These are phyloP conservation scores for Anas bernieri DNA, from an alignment of 2,797 vertebrate genomes.

Conservation along the genomic window DNA sequence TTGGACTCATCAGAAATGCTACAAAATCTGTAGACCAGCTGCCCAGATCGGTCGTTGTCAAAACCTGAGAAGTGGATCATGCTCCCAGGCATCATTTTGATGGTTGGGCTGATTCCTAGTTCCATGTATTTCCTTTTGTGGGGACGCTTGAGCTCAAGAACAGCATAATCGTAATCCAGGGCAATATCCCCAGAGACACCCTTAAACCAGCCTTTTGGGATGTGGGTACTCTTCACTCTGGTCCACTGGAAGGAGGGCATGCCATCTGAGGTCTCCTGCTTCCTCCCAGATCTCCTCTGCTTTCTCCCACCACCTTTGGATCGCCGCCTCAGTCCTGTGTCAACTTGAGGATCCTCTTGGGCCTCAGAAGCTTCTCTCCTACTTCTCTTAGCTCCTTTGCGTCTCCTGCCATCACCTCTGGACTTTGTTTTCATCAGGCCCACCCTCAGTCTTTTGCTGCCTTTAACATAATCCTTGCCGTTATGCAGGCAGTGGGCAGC, in stretches of 20 bases:
- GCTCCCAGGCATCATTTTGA: conserved; percentile 89
- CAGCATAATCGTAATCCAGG: conserved; percentile 94
- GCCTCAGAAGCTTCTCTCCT: conserved; percentile 66
- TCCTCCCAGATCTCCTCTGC: conserved; percentile 41
- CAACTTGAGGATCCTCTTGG: conserved; percentile 66
- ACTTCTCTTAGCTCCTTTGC: conserved; percentile 60
- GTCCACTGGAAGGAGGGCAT: conserved; percentile 93
- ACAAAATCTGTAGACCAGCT: conserved; percentile 96
- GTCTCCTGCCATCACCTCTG: conserved; percentile 77
- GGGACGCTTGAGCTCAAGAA: conserved; percentile 92
- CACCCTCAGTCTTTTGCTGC: conserved; percentile 88
- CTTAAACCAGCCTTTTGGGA: conserved; percentile 94
- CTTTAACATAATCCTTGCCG: conserved; percentile 90
- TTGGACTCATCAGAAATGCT: conserved; percentile 92
- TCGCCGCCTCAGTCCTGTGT: conserved; percentile 74
- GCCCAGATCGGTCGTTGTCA: conserved; percentile 88
- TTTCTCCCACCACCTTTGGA: conserved; percentile 67
- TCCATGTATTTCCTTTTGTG: conserved; percentile 93
- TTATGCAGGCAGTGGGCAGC: conserved; percentile 96
- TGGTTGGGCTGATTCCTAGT: conserved; percentile 88
- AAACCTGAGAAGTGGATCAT: conserved; percentile 98
- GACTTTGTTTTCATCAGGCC: conserved; percentile 89
- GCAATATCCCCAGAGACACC: conserved; percentile 80
- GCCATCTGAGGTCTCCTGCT: conserved; percentile 55
- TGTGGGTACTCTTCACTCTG: conserved; percentile 90